phyloP scores from a whole-genome alignment of 2,113 vertebrate species.

The Ariopsis seemanni region DNA sequence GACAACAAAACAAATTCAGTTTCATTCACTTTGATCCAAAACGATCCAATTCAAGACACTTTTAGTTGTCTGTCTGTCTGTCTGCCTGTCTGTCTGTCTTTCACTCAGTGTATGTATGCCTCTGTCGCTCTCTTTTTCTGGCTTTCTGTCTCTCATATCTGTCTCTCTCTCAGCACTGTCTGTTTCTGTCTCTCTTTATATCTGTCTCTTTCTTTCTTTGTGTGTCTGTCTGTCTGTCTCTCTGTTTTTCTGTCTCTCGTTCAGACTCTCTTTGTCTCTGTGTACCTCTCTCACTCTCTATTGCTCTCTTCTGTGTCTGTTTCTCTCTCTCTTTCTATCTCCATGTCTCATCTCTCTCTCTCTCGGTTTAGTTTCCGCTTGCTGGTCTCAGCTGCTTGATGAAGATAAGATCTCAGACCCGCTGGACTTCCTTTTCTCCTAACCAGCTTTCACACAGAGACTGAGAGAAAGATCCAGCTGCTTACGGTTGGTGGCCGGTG shows the following conservation, averaged over 20 bases:
- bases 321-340: not conserved
- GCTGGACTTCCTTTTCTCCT: constrained; percentile 76
- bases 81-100: not conserved
- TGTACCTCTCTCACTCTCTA: not conserved
- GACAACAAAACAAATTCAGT: not conserved
- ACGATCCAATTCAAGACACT: not conserved
- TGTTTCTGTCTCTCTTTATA: not conserved
- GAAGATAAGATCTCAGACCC: constrained; percentile 76
- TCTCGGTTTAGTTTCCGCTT: constrained; percentile 60
- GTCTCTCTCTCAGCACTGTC: not conserved
- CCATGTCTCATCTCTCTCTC: constrained; percentile 34
- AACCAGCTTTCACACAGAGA: constrained; percentile 69
- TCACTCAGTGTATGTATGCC: too few relatives aligned
- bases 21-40: not conserved
- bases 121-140: not conserved
- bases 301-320: too few relatives aligned
- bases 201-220: not conserved
- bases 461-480: constrained; percentile 61
- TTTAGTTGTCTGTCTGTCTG: not conserved
- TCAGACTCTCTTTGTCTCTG: not conserved
- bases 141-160: not conserved
- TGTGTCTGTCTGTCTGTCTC: not conserved
- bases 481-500: constrained; percentile 68
- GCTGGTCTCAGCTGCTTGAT: constrained; percentile 74
- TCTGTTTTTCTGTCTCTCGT: not conserved